Base-by-base conservation (phyloP, 2,888 invertebrate species). In the Sminthurinus aureus region DNA sequence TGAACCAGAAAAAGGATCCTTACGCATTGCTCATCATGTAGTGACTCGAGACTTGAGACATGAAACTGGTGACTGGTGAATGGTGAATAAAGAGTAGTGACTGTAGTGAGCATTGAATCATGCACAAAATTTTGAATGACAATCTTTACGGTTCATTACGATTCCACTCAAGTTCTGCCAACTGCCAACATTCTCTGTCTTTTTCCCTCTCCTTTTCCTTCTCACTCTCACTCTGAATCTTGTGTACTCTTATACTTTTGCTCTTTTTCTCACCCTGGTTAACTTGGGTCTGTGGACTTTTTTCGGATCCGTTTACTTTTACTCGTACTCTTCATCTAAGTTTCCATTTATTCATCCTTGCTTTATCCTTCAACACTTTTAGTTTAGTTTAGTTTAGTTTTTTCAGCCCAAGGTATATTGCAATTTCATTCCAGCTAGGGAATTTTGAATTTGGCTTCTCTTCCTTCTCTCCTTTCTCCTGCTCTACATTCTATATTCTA, bases 111-210 rank as follows among this genome's bases (percentile, higher is more conserved):
- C 71, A 71, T 71, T 75, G 75, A 75, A 51, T 75, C 75, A 71
- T 75, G 75, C 75, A 15, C n/a, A 75, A 75, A 75, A 75, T 75
- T 75, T 51, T 20, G 75, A 75, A 75, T 75, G 75, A 75, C 52
- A 75, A 75, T 75, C 73, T 81, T 81, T 74, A 81, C 79, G 83
- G 81, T 84, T 85, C 85, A 85, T 85, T 85, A 84, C 82, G 81
- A 85, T 85, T 85, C 85, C 75, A 84, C 84, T 85, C 85, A 85
- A 85, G 84, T 81, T 38, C 38, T 38, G 38, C 38, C 38, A 38
- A 38, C 67, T 73, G 75, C 75, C 75, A 75, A 75, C 75, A 51
- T 75, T 75, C 24, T 75, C 50, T 50, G n/a, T 50, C n/a, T 11
- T 18, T 18, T 50, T 75, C 20, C 11, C 75, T n/a, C 74, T n/a